These are phyloP conservation scores for Leptogaster cylindrica DNA, from an alignment of 2,888 invertebrate species.

Conservation along the genomic window DNA sequence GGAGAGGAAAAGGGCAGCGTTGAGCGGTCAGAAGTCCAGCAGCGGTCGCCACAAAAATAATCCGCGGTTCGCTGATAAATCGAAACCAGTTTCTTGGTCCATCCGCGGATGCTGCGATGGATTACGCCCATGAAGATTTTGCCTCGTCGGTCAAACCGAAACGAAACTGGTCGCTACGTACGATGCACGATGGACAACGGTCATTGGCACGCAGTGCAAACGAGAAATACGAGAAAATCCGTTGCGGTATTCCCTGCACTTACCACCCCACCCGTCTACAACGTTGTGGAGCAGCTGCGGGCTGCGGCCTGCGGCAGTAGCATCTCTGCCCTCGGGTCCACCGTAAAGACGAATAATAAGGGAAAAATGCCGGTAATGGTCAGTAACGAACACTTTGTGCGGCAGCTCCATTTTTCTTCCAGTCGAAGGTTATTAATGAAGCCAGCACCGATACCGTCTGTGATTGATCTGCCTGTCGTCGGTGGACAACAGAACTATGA, in stretches of 20 bases:
- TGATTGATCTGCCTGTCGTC: conserved; percentile 15
- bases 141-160: too few relatives aligned
- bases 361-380: conserved; percentile 17
- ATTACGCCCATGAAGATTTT: too few relatives aligned
- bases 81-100: conserved; percentile 9
- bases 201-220: conserved; percentile 24
- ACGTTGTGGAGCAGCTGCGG: not conserved
- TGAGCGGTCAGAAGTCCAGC: too few relatives aligned
- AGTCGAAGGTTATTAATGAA: conserved; percentile 20
- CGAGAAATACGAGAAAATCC: conserved; percentile 33
- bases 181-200: conserved; percentile 10
- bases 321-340: not conserved
- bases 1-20: not conserved
- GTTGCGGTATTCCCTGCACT: not conserved
- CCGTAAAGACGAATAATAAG: conserved; percentile 3
- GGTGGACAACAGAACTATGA: conserved; percentile 10
- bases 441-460: conserved; percentile 11
- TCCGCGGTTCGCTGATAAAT: conserved; percentile 1
- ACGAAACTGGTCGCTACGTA: too few relatives aligned
- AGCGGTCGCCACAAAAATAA: not conserved
- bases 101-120: conserved; percentile 8
- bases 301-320: conserved; percentile 15
- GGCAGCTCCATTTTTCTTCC: conserved; percentile 30
- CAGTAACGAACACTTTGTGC: conserved; percentile 17
- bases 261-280: not conserved